These are phyloP conservation scores for Drosophila eohydei DNA, from an alignment of 2,888 invertebrate genomes.

Conservation along the genomic window DNA sequence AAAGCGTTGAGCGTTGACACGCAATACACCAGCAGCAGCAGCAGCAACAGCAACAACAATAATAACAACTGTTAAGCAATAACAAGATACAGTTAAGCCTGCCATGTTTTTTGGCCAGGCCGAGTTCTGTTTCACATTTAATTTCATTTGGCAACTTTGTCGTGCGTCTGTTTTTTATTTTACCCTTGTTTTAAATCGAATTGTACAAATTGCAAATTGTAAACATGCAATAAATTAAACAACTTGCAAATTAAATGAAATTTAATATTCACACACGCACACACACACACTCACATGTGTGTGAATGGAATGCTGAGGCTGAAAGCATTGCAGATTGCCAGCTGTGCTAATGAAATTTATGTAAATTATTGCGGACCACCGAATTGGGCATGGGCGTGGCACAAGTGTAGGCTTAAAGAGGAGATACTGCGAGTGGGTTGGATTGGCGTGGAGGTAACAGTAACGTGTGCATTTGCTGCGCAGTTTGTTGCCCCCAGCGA, in stretches of 20 bases:
- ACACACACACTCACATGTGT: slow-evolving; percentile 17
- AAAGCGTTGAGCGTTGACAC: slow-evolving; percentile 77
- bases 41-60: slow-evolving; percentile 21
- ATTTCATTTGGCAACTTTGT: slow-evolving; percentile 74
- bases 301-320: slow-evolving; percentile 35
- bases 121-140: slow-evolving; percentile 63
- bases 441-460: background rate
- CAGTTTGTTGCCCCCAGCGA: slow-evolving; percentile 72
- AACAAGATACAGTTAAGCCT: slow-evolving; percentile 49
- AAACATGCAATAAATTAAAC: slow-evolving; percentile 80
- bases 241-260: slow-evolving; percentile 77
- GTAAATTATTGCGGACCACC: slow-evolving; percentile 70
- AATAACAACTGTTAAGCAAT: slow-evolving; percentile 22
- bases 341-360: slow-evolving; percentile 77
- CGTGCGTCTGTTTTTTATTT: slow-evolving; percentile 46
- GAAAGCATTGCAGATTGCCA: slow-evolving; percentile 52
- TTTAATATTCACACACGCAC: slow-evolving; percentile 58
- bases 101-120: slow-evolving; percentile 46
- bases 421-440: background rate
- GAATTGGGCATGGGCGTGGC: slow-evolving; percentile 41
- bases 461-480: slow-evolving; percentile 37
- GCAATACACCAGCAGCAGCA: slow-evolving; percentile 57
- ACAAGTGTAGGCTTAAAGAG: slow-evolving; percentile 27
- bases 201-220: slow-evolving; percentile 81
- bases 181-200: slow-evolving; percentile 69